A percentile compares a stretch with the other conserved stretches of the same genome.
These are phyloP conservation scores for Pangasius macronema DNA, from an alignment of 2,797 vertebrate genomes.

Conservation along the genomic window DNA sequence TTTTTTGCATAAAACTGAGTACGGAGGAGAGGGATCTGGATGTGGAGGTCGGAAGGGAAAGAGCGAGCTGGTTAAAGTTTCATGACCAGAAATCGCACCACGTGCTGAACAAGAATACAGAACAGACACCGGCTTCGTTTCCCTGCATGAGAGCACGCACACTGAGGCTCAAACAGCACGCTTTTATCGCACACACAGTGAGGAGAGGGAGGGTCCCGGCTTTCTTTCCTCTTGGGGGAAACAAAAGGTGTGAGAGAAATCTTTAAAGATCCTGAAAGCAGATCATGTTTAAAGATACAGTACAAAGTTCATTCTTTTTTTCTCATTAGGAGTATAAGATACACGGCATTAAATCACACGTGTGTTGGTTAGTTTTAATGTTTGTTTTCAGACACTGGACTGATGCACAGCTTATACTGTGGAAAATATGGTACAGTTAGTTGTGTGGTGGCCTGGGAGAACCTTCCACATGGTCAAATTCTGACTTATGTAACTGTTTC, in stretches of 20 bases:
- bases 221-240: background rate
- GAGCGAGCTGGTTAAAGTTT: slow-evolving; percentile 13
- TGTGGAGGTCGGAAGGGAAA: background rate
- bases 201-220: background rate
- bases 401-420: background rate
- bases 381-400: background rate
- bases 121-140: background rate
- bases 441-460: background rate
- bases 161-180: background rate
- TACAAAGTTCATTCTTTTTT: background rate
- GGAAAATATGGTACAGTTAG: background rate
- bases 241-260: background rate
- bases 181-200: background rate
- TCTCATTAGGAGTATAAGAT: background rate
- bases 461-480: background rate
- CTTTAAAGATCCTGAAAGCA: background rate
- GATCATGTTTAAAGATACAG: background rate
- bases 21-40: background rate
- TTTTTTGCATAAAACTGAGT: slow-evolving; percentile 16
- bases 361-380: background rate
- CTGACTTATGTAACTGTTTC: background rate
- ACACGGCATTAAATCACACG: background rate
- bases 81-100: slow-evolving; percentile 8
- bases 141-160: background rate
- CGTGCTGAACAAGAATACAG: background rate